phyloP scores from a whole-genome alignment of 1,140 invertebrate species.

The Drosophila mayri region DNA sequence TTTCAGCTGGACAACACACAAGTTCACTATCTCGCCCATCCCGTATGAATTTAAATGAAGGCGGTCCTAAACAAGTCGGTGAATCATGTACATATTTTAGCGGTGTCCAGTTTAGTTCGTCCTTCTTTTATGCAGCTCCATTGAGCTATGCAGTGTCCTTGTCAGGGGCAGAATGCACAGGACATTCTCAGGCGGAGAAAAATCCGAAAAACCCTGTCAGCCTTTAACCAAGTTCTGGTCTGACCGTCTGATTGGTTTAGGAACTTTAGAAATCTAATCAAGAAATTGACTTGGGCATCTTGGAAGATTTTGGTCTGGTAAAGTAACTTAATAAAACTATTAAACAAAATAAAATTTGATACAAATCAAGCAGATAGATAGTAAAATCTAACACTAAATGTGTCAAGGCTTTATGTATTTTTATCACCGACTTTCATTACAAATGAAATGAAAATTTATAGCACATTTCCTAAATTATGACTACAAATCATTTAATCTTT shows the following conservation, averaged over 20 bases:
- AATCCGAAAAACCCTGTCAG: background rate
- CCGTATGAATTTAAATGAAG: conserved; percentile 78
- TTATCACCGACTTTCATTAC: background rate
- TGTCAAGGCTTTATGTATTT: background rate
- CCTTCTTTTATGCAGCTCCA: conserved; percentile 39
- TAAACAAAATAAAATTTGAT: background rate
- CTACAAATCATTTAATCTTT: background rate
- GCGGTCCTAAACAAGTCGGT: conserved; percentile 50
- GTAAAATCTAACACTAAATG: background rate
- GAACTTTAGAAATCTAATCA: conserved; percentile 9
- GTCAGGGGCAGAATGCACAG: conserved; percentile 16
- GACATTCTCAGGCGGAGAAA: background rate
- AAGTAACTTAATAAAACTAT: background rate
- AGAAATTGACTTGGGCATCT: background rate
- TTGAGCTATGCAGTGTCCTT: conserved; percentile 38
- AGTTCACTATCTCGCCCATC: conserved; percentile 32
- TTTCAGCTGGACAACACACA: conserved; percentile 34
- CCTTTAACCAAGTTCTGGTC: conserved; percentile 1
- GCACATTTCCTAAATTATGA: background rate
- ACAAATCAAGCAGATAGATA: background rate
- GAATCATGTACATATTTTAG: conserved; percentile 79
- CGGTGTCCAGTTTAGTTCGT: conserved; percentile 32
- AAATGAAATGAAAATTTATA: background rate
- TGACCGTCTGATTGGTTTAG: conserved; percentile 2
- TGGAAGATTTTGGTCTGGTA: background rate